phyloP scores from a whole-genome alignment of 2,797 vertebrate species.

The Coluber constrictor region DNA sequence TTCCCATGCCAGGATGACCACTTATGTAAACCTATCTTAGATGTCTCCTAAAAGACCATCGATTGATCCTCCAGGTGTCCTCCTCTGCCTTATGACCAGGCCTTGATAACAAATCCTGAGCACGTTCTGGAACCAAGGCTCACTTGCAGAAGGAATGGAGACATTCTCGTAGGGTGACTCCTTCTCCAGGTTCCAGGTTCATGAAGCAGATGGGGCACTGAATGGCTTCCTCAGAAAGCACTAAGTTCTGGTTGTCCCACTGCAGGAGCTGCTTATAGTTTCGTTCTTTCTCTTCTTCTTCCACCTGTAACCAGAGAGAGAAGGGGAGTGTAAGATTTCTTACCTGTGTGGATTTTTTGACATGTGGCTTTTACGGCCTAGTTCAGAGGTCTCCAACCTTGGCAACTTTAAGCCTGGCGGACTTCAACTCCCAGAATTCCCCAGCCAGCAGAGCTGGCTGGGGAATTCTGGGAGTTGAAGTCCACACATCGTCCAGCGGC shows the following conservation, averaged over 20 bases:
- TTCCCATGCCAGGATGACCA: background rate
- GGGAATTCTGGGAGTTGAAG: background rate
- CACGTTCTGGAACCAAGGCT: background rate
- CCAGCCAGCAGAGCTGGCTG: too few species aligned
- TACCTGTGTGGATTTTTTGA: background rate
- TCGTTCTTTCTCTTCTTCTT: constrained; percentile 69
- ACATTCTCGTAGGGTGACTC: constrained; percentile 82
- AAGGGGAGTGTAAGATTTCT: background rate
- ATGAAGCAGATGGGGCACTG: constrained; percentile 82
- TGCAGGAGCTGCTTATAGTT: constrained; percentile 77
- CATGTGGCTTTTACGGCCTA: background rate
- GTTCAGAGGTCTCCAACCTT: too few species aligned
- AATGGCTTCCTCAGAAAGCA: constrained; percentile 61
- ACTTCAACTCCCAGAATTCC: too few species aligned
- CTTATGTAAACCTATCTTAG: background rate
- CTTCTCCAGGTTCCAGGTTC: constrained; percentile 70
- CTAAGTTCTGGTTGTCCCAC: constrained; percentile 75
- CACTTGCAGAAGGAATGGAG: constrained; percentile 88
- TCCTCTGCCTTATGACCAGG: background rate
- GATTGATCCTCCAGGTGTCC: background rate
- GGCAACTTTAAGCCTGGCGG: too few species aligned
- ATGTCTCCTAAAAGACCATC: background rate
- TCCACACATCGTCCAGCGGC: too few species aligned
- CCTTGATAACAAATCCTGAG: background rate
- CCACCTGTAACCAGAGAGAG: constrained; percentile 61